These are phyloP conservation scores for Sylvia atricapilla DNA, from an alignment of 2,113 vertebrate genomes.

Conservation along the genomic window DNA sequence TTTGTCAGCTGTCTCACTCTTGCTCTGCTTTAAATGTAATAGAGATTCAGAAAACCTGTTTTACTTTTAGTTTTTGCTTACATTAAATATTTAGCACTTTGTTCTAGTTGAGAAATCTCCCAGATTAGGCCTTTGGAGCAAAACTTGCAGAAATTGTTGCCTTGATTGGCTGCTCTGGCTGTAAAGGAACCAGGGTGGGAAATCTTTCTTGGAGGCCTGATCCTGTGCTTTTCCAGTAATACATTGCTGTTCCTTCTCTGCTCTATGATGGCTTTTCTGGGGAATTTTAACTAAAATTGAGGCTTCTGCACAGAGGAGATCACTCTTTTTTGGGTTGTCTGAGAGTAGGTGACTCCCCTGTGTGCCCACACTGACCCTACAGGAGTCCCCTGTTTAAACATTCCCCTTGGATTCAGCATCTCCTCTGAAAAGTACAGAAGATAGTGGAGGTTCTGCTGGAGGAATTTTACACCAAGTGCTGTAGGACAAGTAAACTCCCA, in stretches of 20 bases:
- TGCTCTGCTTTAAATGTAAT: slow-evolving; percentile 41
- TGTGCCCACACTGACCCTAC: accelerated
- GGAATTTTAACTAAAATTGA: neutral
- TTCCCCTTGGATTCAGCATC: neutral
- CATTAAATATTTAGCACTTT: slow-evolving; percentile 48
- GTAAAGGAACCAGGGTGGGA: neutral
- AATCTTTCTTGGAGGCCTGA: neutral
- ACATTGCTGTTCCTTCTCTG: accelerated
- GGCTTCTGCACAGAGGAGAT: neutral
- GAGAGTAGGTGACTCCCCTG: neutral
- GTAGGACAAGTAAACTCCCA: neutral
- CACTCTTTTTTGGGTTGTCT: neutral
- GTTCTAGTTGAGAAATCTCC: slow-evolving; percentile 37
- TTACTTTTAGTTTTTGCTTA: slow-evolving; percentile 38
- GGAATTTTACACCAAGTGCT: neutral
- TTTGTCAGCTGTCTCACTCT: slow-evolving; percentile 47
- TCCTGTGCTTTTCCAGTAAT: neutral
- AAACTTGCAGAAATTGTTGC: neutral
- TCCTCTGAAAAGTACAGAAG: neutral
- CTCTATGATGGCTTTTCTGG: accelerated
- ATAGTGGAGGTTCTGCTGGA: neutral
- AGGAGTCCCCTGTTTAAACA: neutral
- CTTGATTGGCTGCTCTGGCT: neutral
- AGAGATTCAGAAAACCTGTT: slow-evolving; percentile 2
- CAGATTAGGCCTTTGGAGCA: slow-evolving; percentile 42